These are phyloP conservation scores for Microctonus brassicae DNA, from an alignment of 2,888 invertebrate genomes.

Conservation along the genomic window DNA sequence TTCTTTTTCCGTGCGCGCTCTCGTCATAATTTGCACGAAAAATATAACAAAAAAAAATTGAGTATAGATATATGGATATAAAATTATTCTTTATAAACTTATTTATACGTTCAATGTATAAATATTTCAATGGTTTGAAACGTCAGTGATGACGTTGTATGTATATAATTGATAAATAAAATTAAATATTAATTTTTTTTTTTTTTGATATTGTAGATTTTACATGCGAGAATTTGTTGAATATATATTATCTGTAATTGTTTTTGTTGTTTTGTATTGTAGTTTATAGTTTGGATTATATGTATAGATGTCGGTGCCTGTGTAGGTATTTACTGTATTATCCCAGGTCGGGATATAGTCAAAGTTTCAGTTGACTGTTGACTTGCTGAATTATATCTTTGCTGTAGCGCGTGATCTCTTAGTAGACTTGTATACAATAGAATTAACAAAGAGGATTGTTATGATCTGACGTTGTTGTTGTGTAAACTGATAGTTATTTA, in stretches of 20 bases:
- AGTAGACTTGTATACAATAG: neutral
- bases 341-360: conserved; percentile 23
- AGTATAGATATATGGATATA: neutral
- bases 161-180: no score
- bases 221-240: no score
- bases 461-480: neutral
- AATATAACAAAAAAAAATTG: neutral
- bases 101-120: neutral
- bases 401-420: neutral
- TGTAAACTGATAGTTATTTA: neutral
- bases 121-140: neutral
- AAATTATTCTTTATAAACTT: conserved; percentile 1
- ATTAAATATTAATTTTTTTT: no score
- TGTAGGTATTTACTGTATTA: conserved; percentile 27
- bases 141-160: neutral
- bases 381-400: conserved; percentile 16
- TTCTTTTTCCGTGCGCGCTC: neutral
- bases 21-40: neutral
- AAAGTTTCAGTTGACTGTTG: conserved; percentile 24
- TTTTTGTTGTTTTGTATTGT: no score
- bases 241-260: no score
- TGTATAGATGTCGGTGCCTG: neutral
- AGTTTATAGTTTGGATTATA: neutral
- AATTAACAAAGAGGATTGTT: neutral
- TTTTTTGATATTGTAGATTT: no score